Percentiles rank a stretch among this genome's conserved stretches.
Conservation (phyloP, 2,113 vertebrate species). For the Mustelus asterias region DNA sequence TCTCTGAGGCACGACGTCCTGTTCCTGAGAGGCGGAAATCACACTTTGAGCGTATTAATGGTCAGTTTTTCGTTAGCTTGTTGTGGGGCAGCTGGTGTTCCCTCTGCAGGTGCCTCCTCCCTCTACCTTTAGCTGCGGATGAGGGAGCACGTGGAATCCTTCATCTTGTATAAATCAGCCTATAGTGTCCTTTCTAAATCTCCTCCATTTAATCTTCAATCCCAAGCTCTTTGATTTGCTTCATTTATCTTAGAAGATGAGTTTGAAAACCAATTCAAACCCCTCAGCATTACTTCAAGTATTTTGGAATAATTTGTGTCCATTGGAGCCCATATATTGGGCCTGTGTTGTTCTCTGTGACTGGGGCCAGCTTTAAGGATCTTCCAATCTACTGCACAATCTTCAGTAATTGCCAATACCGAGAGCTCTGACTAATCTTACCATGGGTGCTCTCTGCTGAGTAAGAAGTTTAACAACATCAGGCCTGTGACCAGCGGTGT, state of each 20-base stretch:
- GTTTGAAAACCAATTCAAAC: not conserved
- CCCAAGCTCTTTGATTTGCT: not conserved
- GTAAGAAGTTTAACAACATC: too few relatives aligned
- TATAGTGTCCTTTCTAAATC: not conserved
- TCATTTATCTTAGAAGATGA: not conserved
- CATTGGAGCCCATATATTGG: not conserved
- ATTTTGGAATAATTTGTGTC: not conserved
- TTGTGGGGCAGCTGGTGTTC: not conserved
- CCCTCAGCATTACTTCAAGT: not conserved
- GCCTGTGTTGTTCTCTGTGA: not conserved
- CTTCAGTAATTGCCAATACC: not conserved
- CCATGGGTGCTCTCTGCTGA: not conserved
- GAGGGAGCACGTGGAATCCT: too few relatives aligned
- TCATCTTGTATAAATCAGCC: not conserved
- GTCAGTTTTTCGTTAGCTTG: not conserved
- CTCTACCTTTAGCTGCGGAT: too few relatives aligned
- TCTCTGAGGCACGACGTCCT: too few relatives aligned
- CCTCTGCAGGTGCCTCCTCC: too few relatives aligned
- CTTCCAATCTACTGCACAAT: not conserved
- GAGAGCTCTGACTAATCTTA: not conserved
- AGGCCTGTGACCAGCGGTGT: too few relatives aligned
- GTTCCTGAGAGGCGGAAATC: too few relatives aligned
- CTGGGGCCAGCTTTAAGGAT: not conserved
- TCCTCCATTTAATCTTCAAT: not conserved
- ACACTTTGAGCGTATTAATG: too few relatives aligned